Conservation (phyloP, 2,888 invertebrate genomes). For the Pterostichus niger region DNA sequence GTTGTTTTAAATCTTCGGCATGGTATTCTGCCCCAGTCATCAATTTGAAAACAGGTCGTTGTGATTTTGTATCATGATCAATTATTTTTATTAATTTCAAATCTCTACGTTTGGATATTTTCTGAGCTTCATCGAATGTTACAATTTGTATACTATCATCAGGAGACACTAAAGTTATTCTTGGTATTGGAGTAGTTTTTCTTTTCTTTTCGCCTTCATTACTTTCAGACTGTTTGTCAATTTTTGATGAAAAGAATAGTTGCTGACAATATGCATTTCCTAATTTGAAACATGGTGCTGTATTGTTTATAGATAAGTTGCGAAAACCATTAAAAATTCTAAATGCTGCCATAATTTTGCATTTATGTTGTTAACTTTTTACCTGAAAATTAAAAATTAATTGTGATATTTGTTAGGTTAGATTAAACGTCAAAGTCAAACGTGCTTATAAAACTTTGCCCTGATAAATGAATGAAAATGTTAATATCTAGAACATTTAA, state of each 20-base stretch:
- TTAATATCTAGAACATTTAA: conserved; percentile 52
- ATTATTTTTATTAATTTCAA: conserved; percentile 85
- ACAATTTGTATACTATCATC: conserved; percentile 80
- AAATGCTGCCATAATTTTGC: conserved; percentile 65
- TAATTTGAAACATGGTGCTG: conserved; percentile 58
- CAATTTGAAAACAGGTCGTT: conserved; percentile 84
- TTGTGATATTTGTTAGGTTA: conserved; percentile 62
- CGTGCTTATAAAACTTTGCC: conserved; percentile 23
- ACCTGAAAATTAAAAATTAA: conserved; percentile 71
- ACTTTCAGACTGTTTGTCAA: conserved; percentile 55
- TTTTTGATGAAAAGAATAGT: conserved; percentile 67
- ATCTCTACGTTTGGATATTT: conserved; percentile 83
- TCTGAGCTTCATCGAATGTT: conserved; percentile 85
- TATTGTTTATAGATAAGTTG: conserved; percentile 48
- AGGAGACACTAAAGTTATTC: conserved; percentile 83
- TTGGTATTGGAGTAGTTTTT: conserved; percentile 76
- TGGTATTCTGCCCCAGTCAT: conserved; percentile 84
- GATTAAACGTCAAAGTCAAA: conserved; percentile 54
- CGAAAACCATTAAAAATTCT: conserved; percentile 61
- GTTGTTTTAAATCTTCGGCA: conserved; percentile 80
- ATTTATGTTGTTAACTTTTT: conserved; percentile 64
- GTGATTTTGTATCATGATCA: conserved; percentile 84
- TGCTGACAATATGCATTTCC: conserved; percentile 55
- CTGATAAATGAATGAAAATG: conserved; percentile 49
- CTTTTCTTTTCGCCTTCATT: conserved; percentile 71